phyloP scores from a whole-genome alignment of 2,797 vertebrate genomes.

The Danio tinwini region DNA sequence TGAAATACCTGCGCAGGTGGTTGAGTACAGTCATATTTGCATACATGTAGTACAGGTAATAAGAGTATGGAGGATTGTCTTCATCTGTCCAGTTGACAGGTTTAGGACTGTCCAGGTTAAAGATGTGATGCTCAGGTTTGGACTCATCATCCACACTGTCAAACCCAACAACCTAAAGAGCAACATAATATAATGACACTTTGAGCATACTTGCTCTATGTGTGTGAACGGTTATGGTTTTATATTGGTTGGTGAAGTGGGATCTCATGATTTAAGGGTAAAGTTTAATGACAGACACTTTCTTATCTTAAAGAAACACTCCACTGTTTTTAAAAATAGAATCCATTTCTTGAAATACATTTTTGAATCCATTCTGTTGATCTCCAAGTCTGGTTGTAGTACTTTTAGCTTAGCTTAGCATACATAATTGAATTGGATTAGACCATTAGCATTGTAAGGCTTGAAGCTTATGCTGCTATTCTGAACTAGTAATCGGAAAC shows the following conservation, averaged over 20 bases:
- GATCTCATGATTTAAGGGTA: not conserved
- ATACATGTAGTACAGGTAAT: slow-evolving; percentile 98
- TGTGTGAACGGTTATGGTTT: no score
- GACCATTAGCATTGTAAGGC: no score
- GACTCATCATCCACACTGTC: slow-evolving; percentile 98
- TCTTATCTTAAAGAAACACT: not conserved
- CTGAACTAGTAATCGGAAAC: no score
- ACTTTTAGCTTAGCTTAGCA: no score
- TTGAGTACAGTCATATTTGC: slow-evolving; percentile 97
- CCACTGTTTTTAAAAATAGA: no score
- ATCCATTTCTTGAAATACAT: no score
- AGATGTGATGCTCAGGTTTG: slow-evolving; percentile 97
- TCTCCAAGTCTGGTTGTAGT: no score
- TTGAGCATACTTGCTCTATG: not conserved
- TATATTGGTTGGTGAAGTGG: not conserved
- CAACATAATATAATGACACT: slow-evolving; percentile 3
- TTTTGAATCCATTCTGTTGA: no score
- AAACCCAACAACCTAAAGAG: slow-evolving; percentile 90
- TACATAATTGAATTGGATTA: no score
- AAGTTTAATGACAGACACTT: not conserved
- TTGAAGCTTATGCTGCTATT: no score
- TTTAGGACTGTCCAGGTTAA: slow-evolving; percentile 92
- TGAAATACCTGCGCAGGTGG: slow-evolving; percentile 90
- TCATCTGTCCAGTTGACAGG: slow-evolving; percentile 92
- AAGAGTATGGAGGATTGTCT: slow-evolving; percentile 95